Evolutionary conservation across 2,797 vertebrate genomes (phyloP).

Genomic region (Chiloscyllium punctatum): DNA sequence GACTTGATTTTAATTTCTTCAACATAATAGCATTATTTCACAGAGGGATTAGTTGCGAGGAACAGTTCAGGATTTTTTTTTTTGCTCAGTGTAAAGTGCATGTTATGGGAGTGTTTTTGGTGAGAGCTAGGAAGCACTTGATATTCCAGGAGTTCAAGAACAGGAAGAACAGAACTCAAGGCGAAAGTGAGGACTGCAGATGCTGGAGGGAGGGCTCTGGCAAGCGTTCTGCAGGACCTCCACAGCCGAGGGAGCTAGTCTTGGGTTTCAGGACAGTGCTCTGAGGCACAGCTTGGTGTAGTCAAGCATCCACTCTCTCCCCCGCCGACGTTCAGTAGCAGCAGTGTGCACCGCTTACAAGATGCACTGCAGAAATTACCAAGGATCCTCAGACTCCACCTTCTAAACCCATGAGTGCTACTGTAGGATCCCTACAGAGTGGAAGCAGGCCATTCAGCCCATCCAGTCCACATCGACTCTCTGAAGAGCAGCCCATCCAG

Average conservation of each 20-base stretch:
- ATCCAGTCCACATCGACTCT: too few relatives aligned
- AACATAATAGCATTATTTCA: constrained; percentile 67
- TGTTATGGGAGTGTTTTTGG: background rate
- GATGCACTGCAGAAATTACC: too few relatives aligned
- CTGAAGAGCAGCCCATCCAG: too few relatives aligned
- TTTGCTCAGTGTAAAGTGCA: background rate
- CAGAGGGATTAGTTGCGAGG: constrained; percentile 51
- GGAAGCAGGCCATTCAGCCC: too few relatives aligned
- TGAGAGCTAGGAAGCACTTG: background rate
- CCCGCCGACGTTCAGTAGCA: too few relatives aligned
- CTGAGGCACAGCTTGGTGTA: too few relatives aligned
- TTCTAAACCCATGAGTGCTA: too few relatives aligned
- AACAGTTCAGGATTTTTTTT: constrained; percentile 12
- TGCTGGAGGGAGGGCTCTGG: background rate
- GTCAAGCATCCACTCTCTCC: too few relatives aligned
- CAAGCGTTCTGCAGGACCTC: constrained; percentile 30
- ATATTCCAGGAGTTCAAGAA: background rate
- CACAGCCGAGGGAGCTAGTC: background rate
- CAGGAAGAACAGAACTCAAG: background rate
- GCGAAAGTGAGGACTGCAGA: too few relatives aligned
- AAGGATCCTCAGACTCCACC: too few relatives aligned
- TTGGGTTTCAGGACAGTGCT: background rate
- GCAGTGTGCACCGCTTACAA: too few relatives aligned
- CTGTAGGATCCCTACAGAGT: too few relatives aligned
- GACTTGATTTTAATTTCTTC: constrained; percentile 73